Evolutionary conservation across 2,797 vertebrate genomes (phyloP).

Genomic region (Alectoris magna): DNA sequence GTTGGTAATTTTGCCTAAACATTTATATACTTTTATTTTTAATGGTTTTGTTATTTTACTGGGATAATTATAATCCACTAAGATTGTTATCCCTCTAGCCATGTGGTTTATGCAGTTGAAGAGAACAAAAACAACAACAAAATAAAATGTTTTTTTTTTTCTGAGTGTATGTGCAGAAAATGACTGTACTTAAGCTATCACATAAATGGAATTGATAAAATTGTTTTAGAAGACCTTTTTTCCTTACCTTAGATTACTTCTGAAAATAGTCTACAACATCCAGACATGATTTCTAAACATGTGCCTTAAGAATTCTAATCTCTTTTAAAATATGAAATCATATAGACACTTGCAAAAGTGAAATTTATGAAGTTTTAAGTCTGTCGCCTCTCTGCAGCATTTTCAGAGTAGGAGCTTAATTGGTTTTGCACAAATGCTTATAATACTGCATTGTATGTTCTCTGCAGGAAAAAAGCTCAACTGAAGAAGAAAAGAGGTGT

Average conservation of each 20-base stretch:
- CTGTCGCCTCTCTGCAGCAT: background rate
- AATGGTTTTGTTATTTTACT: background rate
- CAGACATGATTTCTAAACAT: background rate
- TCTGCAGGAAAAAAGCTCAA: conserved; percentile 93
- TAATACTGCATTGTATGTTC: conserved; percentile 46
- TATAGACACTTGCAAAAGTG: background rate
- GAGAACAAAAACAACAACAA: background rate
- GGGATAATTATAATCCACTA: background rate
- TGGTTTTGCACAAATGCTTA: background rate
- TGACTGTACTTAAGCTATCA: background rate
- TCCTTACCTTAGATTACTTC: background rate
- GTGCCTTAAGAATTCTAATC: background rate
- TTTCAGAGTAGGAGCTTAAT: background rate
- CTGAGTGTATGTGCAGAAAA: background rate
- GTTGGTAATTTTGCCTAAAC: background rate
- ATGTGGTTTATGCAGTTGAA: background rate
- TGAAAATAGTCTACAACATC: background rate
- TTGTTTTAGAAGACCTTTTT: background rate
- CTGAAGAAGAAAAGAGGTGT: conserved; percentile 92
- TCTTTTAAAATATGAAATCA: background rate
- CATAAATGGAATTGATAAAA: background rate
- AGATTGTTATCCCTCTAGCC: background rate
- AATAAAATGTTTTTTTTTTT: background rate
- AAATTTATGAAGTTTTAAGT: background rate
- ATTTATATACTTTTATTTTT: background rate